phyloP scores from a whole-genome alignment of 2,888 invertebrate species.

The Meteorus colon region DNA sequence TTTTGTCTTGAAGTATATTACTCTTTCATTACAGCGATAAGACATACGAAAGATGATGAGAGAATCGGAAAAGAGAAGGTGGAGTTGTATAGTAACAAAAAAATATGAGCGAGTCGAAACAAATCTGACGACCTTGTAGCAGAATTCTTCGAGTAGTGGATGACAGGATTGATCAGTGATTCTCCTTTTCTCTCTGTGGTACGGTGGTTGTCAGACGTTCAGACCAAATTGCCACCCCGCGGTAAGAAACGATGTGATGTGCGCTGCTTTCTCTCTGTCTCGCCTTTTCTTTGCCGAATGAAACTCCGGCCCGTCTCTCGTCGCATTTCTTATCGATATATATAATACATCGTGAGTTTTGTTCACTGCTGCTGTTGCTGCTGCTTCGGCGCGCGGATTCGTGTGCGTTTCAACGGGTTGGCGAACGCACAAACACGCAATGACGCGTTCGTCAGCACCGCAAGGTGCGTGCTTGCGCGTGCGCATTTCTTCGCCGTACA shows the following conservation, averaged over 20 bases:
- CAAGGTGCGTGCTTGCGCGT: slow-evolving; percentile 55
- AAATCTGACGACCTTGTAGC: slow-evolving; percentile 31
- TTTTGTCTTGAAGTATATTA: slow-evolving; percentile 48
- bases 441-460: slow-evolving; percentile 41
- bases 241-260: slow-evolving; percentile 38
- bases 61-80: slow-evolving; percentile 47
- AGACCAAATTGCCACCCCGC: slow-evolving; percentile 36
- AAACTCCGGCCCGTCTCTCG: slow-evolving; percentile 46
- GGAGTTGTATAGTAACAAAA: slow-evolving; percentile 33
- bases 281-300: slow-evolving; percentile 42
- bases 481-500: slow-evolving; percentile 57
- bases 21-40: neutral
- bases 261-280: neutral
- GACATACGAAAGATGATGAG: slow-evolving; percentile 7
- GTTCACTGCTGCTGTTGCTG: slow-evolving; percentile 51
- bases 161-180: slow-evolving; percentile 26
- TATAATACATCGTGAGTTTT: slow-evolving; percentile 22
- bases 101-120: slow-evolving; percentile 14
- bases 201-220: slow-evolving; percentile 30
- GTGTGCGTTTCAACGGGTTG: slow-evolving; percentile 50
- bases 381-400: slow-evolving; percentile 44
- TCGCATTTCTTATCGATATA: slow-evolving; percentile 39
- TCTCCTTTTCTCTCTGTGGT: slow-evolving; percentile 22
- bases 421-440: slow-evolving; percentile 52
- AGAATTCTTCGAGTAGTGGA: slow-evolving; percentile 28